A percentile compares a stretch with the other conserved stretches of the same genome.
phyloP scores from a whole-genome alignment of 2,113 vertebrate species.

The Alethe diademata region DNA sequence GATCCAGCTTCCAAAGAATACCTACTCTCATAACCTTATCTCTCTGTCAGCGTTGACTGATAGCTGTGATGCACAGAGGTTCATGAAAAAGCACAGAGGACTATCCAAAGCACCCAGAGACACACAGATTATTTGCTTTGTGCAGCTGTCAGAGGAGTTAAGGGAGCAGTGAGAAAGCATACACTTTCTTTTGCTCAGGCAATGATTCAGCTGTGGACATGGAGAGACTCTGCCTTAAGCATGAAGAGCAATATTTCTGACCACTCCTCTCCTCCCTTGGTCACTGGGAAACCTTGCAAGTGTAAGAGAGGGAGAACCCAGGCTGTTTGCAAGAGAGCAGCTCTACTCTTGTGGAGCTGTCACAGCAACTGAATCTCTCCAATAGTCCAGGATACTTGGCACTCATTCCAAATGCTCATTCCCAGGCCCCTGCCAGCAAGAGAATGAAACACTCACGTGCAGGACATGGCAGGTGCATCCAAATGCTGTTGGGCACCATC shows the following conservation, averaged over 20 bases:
- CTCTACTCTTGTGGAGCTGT: background rate
- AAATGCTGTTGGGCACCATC: background rate
- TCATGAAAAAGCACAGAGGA: background rate
- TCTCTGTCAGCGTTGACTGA: background rate
- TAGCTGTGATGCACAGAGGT: background rate
- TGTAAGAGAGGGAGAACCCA: background rate
- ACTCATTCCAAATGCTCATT: background rate
- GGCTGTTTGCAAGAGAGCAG: background rate
- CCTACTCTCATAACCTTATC: background rate
- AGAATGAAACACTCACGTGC: accelerated
- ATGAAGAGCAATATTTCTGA: background rate
- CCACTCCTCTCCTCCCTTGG: background rate
- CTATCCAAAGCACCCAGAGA: background rate
- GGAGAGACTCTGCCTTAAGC: background rate
- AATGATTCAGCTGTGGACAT: background rate
- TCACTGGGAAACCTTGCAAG: background rate
- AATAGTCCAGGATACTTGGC: background rate
- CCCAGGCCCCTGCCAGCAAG: background rate
- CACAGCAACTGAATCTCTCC: background rate
- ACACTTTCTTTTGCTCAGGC: background rate
- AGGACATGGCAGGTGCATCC: background rate
- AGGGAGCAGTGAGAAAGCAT: background rate
- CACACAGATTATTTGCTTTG: background rate
- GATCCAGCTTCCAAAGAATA: background rate
- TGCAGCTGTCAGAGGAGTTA: background rate